Conservation (phyloP, 2,797 vertebrate genomes). For the Sternarchorhynchus goeldii region DNA sequence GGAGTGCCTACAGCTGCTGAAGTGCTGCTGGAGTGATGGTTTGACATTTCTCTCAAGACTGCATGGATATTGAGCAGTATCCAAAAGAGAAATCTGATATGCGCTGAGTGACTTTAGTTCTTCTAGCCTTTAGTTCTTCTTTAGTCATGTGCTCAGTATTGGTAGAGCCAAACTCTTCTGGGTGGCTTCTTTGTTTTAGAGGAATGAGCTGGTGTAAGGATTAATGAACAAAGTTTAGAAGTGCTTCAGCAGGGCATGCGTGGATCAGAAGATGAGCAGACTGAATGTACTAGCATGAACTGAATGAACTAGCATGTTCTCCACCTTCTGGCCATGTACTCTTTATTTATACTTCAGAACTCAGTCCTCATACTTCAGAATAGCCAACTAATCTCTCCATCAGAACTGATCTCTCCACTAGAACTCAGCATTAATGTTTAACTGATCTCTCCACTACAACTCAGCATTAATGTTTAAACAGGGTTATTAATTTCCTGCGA, state of each 20-base stretch:
- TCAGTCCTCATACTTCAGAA: neutral
- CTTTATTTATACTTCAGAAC: neutral
- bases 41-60: no score
- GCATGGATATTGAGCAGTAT: no score
- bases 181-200: neutral
- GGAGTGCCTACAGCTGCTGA: no score
- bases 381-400: neutral
- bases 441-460: neutral
- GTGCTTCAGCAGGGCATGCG: neutral
- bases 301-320: constrained; percentile 36
- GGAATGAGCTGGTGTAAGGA: neutral
- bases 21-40: no score
- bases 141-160: neutral
- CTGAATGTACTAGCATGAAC: constrained; percentile 2
- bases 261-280: neutral
- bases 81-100: no score
- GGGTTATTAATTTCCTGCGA: no score
- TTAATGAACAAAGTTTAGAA: neutral
- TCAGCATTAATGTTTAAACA: neutral
- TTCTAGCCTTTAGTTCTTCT: no score
- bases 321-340: constrained; percentile 14
- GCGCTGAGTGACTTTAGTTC: neutral
- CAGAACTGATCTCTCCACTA: neutral
- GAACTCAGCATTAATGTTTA: neutral
- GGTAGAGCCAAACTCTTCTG: constrained; percentile 27